Base-by-base conservation (phyloP, 1,140 invertebrate genomes). In the Dolichoris vasculosae region DNA sequence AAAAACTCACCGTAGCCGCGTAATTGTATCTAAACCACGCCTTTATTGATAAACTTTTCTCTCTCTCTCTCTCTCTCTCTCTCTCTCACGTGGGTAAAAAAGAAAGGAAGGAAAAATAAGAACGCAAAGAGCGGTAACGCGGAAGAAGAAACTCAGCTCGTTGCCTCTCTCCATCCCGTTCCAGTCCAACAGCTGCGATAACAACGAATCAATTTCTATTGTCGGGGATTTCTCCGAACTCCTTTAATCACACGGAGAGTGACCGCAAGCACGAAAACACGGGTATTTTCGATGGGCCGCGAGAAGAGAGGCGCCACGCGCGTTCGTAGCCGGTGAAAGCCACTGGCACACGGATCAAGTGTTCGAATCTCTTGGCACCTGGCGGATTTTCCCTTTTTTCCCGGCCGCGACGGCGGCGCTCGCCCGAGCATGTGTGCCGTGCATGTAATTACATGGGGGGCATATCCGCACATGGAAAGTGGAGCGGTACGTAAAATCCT, bases 341-440 rank as follows among this genome's bases (percentile, higher is more conserved):
- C 55, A 73, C 40, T 3, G n/a, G 55, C 2, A 59, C 23, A 4
- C 55, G 55, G 55, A 59, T 26, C 7, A 26, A 59, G 55, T 26
- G 46, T 38, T 83, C 55, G 82, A 48, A 83, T 77, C 40, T 59
- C 76, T 84, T 84, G 63, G 76, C 76, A 84, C 43, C 64, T 84
- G 76, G 64, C 48, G 76, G 43, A 43, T 85, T 85, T 80, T 79
- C 77, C 76, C 67, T 80, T 85, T 85, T 79, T 40, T 20, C 80
- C 48, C 55, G 32, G 51, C 46, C 30, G 59, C 38, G n/a, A n/a
- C 32, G 26, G 51, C 63, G 23, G 23, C 23, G 55, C 55, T 59
- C 55, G 51, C 76, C 40, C 51, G 84, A 78, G 73, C 84, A 82
- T 82, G 40, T 86, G 55, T 86, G 84, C 38, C 80, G 84, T 78